A percentile compares a stretch with the other conserved stretches of the same genome.
Conservation (phyloP, 1,140 invertebrate species). For the Asbolus verrucosus region DNA sequence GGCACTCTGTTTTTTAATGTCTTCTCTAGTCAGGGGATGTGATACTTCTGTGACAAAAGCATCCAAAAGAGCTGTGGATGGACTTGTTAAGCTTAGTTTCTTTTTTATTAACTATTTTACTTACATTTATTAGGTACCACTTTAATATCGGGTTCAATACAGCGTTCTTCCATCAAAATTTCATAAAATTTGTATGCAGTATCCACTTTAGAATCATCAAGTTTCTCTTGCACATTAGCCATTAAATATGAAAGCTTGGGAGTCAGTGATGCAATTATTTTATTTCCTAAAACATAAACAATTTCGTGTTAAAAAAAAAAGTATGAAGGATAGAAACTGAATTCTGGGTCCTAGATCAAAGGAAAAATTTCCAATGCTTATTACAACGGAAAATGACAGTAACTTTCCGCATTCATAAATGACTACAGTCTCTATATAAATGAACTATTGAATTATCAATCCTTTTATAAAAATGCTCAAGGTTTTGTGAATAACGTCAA, state of each 20-base stretch:
- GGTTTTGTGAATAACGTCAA: no score
- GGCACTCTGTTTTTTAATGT: conserved; percentile 61
- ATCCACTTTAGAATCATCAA: conserved; percentile 31
- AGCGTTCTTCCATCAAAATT: conserved; percentile 48
- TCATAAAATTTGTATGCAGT: conserved; percentile 57
- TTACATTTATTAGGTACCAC: conserved; percentile 56
- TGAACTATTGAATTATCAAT: no score
- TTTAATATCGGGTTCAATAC: conserved; percentile 29
- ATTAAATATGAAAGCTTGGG: conserved; percentile 27
- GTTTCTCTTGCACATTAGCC: conserved; percentile 9
- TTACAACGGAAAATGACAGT: no score
- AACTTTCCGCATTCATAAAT: no score
- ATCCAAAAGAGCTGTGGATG: conserved; percentile 56
- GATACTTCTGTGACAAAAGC: conserved; percentile 56
- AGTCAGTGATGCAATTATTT: conserved; percentile 33
- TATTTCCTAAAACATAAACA: conserved; percentile 28
- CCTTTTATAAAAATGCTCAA: no score
- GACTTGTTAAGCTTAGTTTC: background rate
- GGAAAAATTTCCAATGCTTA: no score
- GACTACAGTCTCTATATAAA: no score
- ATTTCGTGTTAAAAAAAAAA: no score
- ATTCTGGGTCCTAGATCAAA: no score
- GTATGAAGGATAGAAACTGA: no score
- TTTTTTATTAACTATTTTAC: background rate
- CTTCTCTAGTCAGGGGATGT: conserved; percentile 56